These are phyloP conservation scores for Panthera leo DNA, from an alignment of 2,113 vertebrate species.

Conservation along the genomic window DNA sequence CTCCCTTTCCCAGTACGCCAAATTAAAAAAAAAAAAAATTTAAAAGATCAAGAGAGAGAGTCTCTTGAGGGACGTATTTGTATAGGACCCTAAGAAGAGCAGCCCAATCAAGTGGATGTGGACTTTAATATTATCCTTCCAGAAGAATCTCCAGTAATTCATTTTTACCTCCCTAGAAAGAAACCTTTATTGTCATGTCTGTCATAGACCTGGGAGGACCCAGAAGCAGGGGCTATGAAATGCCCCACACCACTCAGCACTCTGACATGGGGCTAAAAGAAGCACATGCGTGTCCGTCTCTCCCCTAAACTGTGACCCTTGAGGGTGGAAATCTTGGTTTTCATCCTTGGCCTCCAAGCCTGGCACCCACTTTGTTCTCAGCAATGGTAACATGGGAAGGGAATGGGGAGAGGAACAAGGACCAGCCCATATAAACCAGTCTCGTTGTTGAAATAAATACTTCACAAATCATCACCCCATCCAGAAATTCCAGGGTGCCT, in stretches of 20 bases:
- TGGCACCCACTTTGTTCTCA: background rate
- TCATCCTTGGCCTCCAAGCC: background rate
- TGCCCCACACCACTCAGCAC: background rate
- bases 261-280: fast-evolving
- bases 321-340: background rate
- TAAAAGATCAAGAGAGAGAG: background rate
- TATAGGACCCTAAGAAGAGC: background rate
- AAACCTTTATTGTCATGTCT: background rate
- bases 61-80: background rate
- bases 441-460: background rate
- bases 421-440: background rate
- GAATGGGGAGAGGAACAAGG: background rate
- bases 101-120: background rate
- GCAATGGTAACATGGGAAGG: background rate
- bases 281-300: fast-evolving
- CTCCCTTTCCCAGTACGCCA: background rate
- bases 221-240: background rate
- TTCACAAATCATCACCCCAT: background rate
- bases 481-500: background rate
- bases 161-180: background rate
- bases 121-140: background rate
- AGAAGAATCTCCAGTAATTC: background rate
- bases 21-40: background rate
- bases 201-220: background rate
- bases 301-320: background rate